Percentiles rank a stretch among this genome's conserved stretches.
These are phyloP conservation scores for Onychostruthus taczanowskii DNA, from an alignment of 2,113 vertebrate species.

Conservation along the genomic window DNA sequence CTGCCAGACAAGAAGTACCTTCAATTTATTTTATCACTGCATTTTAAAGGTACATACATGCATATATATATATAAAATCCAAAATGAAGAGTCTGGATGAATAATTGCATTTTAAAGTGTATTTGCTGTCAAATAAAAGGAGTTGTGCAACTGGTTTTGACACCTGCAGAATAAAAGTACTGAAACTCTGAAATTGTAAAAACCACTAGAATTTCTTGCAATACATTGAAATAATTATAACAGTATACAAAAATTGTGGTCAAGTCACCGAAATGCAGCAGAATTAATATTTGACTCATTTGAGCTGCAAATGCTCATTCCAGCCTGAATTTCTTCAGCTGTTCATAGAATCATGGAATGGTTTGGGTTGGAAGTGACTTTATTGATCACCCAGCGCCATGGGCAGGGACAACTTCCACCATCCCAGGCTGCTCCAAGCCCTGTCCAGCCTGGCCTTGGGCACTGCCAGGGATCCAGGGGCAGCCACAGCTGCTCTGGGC, in stretches of 20 bases:
- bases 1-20: background rate
- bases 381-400: rapidly evolving
- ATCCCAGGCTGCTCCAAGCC: background rate
- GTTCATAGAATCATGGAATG: background rate
- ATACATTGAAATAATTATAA: background rate
- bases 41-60: background rate
- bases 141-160: background rate
- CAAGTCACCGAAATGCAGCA: background rate
- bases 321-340: background rate
- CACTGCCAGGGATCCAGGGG: background rate
- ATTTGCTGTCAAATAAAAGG: background rate
- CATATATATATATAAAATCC: background rate
- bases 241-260: background rate
- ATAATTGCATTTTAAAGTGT: background rate
- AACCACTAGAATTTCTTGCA: background rate
- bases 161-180: background rate
- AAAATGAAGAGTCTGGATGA: background rate
- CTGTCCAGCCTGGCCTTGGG: rapidly evolving
- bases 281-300: background rate
- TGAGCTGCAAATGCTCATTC: background rate
- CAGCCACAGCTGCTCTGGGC: background rate
- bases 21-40: background rate
- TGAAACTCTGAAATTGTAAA: background rate
- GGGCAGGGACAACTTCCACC: background rate
- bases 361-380: background rate